A percentile compares a stretch with the other conserved stretches of the same genome.
These are phyloP conservation scores for Cerastoderma edule DNA, from an alignment of 2,888 invertebrate genomes.

Conservation along the genomic window DNA sequence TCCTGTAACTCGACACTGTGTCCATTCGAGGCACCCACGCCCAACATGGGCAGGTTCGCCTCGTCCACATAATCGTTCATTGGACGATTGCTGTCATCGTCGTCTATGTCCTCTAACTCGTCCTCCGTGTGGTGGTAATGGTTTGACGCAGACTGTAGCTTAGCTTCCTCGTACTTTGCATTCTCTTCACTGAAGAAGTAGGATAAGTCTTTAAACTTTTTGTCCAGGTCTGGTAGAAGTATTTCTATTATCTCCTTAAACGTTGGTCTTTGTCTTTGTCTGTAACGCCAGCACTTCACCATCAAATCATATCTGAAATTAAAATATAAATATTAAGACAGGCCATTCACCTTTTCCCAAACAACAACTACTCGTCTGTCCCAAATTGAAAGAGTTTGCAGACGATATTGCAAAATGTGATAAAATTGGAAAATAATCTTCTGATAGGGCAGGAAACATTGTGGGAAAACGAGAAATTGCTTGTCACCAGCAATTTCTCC, in stretches of 20 bases:
- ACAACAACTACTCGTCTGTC: too few species aligned
- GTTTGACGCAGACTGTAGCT: slow-evolving; percentile 40
- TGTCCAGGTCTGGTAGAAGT: slow-evolving; percentile 88
- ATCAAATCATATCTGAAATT: slow-evolving; percentile 90
- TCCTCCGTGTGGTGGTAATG: slow-evolving; percentile 40
- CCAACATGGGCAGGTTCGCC: slow-evolving; percentile 54
- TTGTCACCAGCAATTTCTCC: too few species aligned
- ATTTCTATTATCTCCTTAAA: slow-evolving; percentile 90
- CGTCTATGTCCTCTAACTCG: slow-evolving; percentile 43
- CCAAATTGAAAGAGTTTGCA: too few species aligned
- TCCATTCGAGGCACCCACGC: slow-evolving; percentile 53
- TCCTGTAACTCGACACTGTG: slow-evolving; percentile 58
- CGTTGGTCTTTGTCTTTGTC: slow-evolving; percentile 90
- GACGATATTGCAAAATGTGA: too few species aligned
- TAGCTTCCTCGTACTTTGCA: slow-evolving; percentile 60
- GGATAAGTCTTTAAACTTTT: slow-evolving; percentile 87
- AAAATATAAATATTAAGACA: slow-evolving; percentile 13
- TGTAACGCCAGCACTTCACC: slow-evolving; percentile 96
- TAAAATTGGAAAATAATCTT: too few species aligned
- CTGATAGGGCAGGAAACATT: too few species aligned
- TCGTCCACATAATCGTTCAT: slow-evolving; percentile 58
- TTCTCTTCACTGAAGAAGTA: slow-evolving; percentile 85
- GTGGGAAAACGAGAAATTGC: too few species aligned
- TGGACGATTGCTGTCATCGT: slow-evolving; percentile 48
- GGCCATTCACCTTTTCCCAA: too few species aligned